A percentile compares a stretch with the other conserved stretches of the same genome.
Conservation (phyloP, 1,140 invertebrate genomes). For the Drosophila lacteicornis region DNA sequence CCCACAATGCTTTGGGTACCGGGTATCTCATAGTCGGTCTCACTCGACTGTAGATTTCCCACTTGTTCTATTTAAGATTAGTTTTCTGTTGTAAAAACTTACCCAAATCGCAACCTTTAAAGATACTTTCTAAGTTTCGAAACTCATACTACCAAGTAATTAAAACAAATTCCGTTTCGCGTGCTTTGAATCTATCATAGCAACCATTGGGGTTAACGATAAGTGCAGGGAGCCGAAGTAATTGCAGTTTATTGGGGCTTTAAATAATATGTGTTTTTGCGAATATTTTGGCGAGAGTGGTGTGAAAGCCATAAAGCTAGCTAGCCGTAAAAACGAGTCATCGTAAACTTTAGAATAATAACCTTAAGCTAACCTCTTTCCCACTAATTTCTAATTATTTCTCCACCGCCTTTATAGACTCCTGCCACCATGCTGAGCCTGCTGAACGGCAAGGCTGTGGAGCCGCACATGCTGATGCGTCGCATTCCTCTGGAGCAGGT, state of each 20-base stretch:
- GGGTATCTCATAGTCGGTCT: too few species aligned
- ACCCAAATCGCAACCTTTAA: not conserved
- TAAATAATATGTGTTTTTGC: not conserved
- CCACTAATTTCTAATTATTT: not conserved
- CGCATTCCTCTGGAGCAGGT: constrained; percentile 93
- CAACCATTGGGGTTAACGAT: not conserved
- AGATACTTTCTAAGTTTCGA: too few species aligned
- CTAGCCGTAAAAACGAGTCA: not conserved
- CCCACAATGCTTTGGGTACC: too few species aligned
- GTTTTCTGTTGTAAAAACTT: not conserved
- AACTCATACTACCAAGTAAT: too few species aligned
- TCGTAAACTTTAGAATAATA: constrained; percentile 16
- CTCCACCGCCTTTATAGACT: constrained; percentile 69
- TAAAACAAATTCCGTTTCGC: too few species aligned
- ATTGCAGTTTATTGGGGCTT: constrained; percentile 1
- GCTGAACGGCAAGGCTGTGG: constrained; percentile 90
- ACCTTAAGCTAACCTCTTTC: not conserved
- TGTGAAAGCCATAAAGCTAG: not conserved
- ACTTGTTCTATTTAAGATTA: not conserved
- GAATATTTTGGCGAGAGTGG: not conserved
- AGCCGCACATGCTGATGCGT: constrained; percentile 92
- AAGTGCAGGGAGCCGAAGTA: not conserved
- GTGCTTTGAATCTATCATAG: not conserved
- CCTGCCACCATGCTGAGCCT: constrained; percentile 93
- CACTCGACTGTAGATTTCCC: too few species aligned